Base-by-base conservation (phyloP, 2,797 vertebrate species). In the Takifugu ocellatus region DNA sequence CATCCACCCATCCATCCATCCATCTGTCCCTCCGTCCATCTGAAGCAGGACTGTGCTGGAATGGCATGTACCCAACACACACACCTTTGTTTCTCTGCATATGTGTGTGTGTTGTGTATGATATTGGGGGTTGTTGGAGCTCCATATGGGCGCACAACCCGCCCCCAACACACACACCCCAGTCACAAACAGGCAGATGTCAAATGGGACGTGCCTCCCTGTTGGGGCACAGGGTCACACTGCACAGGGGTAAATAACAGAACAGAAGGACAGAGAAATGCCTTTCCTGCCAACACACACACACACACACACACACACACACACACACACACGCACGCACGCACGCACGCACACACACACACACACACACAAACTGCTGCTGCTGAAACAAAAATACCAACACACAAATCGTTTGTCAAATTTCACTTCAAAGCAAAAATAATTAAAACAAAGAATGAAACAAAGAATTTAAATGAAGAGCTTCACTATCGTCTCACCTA, bases 131-230 rank as follows among this genome's bases (percentile, higher is more conserved):
- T 21, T 31, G 51, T 59, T 54, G 74, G 77, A 70, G 77, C 72
- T 89, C 88, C 90, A 91, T 91, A 89, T 91, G 90, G 87, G 81
- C 70, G 58, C 44, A 31, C 52, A 48, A 5, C 59, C 55, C 54
- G 46, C 5, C 25, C 24, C 25, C 49, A 51, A 31, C 59, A 33
- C 33, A 33, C 33, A 33, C 33, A 33, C 33, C 9, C 71, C 69
- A 70, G 69, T 68, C 59, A 59, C 83, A 89, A 87, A 88, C 84
- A 89, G 89, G 89, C 90, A 92, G 90, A 91, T 91, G 91, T 91
- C 90, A 92, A 85, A 91, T 91, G 82, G 84, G 87, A 87, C 74
- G 69, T 84, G 76, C 79, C 83, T 80, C 85, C 81, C 79, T 63
- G 66, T 61, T 63, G 75, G 86, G 87, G 83, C 88, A 88, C 76